Evolutionary conservation across 2,797 vertebrate genomes (phyloP).

Genomic region (Hoplostethus mediterraneus): DNA sequence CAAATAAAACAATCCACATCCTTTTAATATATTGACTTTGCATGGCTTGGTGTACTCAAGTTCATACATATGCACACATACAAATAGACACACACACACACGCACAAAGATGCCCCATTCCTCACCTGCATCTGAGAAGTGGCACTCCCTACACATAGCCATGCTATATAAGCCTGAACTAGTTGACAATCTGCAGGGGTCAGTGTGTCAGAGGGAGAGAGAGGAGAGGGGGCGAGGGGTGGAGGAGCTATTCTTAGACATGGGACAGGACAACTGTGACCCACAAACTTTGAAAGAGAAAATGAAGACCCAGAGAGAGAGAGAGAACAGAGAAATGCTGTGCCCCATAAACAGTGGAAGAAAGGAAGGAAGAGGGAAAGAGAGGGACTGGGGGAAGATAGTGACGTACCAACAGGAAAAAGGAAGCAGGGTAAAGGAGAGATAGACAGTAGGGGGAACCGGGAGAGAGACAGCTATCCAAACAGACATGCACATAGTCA

Average conservation of each 20-base stretch:
- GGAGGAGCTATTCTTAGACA: slow-evolving; percentile 47
- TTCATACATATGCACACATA: slow-evolving; percentile 8
- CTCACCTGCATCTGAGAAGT: slow-evolving; percentile 69
- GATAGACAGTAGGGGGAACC: slow-evolving; percentile 53
- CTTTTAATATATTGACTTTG: slow-evolving; percentile 43
- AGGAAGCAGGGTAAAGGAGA: slow-evolving; percentile 68
- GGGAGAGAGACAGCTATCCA: slow-evolving; percentile 30
- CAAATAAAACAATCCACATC: slow-evolving; percentile 52
- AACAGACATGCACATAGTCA: slow-evolving; percentile 34
- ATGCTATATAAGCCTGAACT: slow-evolving; percentile 65
- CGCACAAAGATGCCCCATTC: slow-evolving; percentile 66
- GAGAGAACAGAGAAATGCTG: slow-evolving; percentile 27
- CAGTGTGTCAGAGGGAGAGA: slow-evolving; percentile 67
- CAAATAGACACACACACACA: background rate
- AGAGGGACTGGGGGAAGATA: slow-evolving; percentile 21
- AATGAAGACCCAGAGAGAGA: background rate
- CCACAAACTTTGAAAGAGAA: slow-evolving; percentile 14
- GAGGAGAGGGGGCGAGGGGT: slow-evolving; percentile 3
- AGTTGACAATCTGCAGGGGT: slow-evolving; percentile 60
- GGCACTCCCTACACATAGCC: slow-evolving; percentile 55
- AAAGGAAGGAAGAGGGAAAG: slow-evolving; percentile 51
- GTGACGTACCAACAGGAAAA: slow-evolving; percentile 58
- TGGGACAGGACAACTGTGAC: slow-evolving; percentile 21
- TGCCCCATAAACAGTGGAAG: slow-evolving; percentile 48
- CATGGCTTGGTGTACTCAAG: slow-evolving; percentile 15